phyloP scores from a whole-genome alignment of 2,113 vertebrate genomes.

The Symphodus melops region DNA sequence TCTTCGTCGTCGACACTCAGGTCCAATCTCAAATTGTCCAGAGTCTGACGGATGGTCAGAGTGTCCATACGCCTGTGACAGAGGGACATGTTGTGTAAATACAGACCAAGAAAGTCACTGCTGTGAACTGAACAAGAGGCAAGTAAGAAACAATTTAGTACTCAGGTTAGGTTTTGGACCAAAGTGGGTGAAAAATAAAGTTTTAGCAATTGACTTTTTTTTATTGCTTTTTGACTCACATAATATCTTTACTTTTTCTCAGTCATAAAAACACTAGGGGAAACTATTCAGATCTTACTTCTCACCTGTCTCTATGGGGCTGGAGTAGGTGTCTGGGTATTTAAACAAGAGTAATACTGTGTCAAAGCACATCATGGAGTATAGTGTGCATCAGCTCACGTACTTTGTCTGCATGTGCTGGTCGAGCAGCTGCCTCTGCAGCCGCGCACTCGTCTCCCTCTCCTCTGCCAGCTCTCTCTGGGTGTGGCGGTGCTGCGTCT shows the following conservation, averaged over 20 bases:
- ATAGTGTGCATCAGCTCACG: neutral
- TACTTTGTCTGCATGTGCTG: constrained; percentile 81
- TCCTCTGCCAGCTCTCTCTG: constrained; percentile 84
- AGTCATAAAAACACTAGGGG: too few species aligned
- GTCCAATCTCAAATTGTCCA: constrained; percentile 78
- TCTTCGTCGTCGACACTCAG: constrained; percentile 79
- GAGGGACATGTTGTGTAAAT: neutral
- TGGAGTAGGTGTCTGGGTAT: neutral
- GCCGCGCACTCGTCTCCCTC: constrained; percentile 74
- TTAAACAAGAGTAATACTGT: neutral
- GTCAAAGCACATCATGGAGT: too few species aligned
- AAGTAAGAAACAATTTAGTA: too few species aligned
- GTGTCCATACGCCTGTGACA: constrained; percentile 78
- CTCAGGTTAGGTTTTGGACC: too few species aligned
- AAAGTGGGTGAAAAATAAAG: too few species aligned
- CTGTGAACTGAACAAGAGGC: too few species aligned
- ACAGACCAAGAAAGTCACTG: too few species aligned
- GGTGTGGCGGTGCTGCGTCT: constrained; percentile 75
- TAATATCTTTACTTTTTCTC: too few species aligned
- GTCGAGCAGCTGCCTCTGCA: constrained; percentile 82
- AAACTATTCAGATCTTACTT: too few species aligned
- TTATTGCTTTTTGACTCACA: too few species aligned
- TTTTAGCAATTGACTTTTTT: too few species aligned
- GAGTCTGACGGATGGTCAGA: constrained; percentile 75
- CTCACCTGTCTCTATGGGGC: neutral